Base-by-base conservation (phyloP, 2,888 invertebrate species). In the Cepaea hortensis region DNA sequence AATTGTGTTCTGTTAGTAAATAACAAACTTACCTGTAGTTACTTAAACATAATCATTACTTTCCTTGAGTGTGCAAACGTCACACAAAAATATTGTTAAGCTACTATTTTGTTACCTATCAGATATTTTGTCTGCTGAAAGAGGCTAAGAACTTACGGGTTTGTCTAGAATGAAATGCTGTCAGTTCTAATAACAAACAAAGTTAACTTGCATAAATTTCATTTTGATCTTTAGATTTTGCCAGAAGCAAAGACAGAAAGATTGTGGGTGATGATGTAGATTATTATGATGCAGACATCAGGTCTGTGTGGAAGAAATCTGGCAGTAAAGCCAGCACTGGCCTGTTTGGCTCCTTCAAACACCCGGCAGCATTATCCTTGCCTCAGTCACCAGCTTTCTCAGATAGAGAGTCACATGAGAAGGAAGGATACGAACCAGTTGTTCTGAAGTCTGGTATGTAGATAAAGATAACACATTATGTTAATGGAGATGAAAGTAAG, bases 311-410 rank as follows among this genome's bases (percentile, higher is more conserved):
- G 84, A 87, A 84, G 75, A 87, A 87, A 55, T 80, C 80, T 18
- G 84, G 77, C 23, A 77, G 80, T 35, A 79, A 73, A 35, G 18
- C 23, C 6, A 62, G 18, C n/a, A 23, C 84, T 61, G 62, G 84
- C n/a, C 50, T 87, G 73, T 81, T 84, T 80, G 87, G 87, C 6
- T 23, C 84, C 62, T 87, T 87, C 75, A 87, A 87, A 48, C 75
- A 87, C 62, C 87, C 87, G n/a, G 84, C 84, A 7, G 62, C 73
- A 9, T 77, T 87, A 62, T 87, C 87, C n/a, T 61, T 87, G 68
- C 87, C 87, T 3, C 87, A 87, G 80, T 87, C 87, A 0, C 87
- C 87, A 55, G 87, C 87, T 46, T 84, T 87, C 87, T 87, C 84
- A 3, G 87, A 87, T 13, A 79, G 81, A 20, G 83, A 86, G 20